Evolutionary conservation across 2,797 vertebrate species (phyloP), one percentile per base, ranked within the genome.

Genomic region (Sarcoramphus papa): DNA sequence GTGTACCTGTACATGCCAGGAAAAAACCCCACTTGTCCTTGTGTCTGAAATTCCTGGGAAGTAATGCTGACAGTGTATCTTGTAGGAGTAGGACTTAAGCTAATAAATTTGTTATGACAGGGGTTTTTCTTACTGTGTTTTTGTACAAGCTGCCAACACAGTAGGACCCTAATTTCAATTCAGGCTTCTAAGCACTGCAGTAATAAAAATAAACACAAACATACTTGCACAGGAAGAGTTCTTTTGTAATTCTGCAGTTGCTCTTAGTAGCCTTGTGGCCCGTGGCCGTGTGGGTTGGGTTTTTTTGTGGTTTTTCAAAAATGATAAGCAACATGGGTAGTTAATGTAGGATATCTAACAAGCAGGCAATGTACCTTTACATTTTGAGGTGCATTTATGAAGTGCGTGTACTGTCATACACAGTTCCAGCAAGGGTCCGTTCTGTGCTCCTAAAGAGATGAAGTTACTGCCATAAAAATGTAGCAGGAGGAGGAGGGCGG

Each of bases 161-260:
- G 76, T 80, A 73, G 92, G 60, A 43, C 68, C 76, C 47, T 54
- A 12, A 80, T 91, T 94, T 48, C 51, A 37, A n/a, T 64, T 78
- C 59, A 41, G 51, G 23, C 80, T 83, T 93, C 72, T 62, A 47
- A 64, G 47, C 56, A 17, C 68, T 88, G 76, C 60, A 50, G 77
- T 60, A 69, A 67, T 65, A 64, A 85, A 91, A 90, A 82, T 62
- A 82, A 91, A 89, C 76, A 77, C 70, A 77, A 85, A 67, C 24
- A 30, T 20, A 21, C 56, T 76, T 51, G n/a, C 37, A 14, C 14
- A 73, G 72, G 35, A 48, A 70, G 50, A 75, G 15, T 37, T 64
- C 5, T 18, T 40, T 50, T 57, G 31, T 3, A 22, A 23, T 83
- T 40, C 62, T 53, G 65, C 27, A 16, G n/a, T 63, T 48, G 31